Percentiles rank a stretch among this genome's conserved stretches.
Evolutionary conservation across 2,113 vertebrate species (phyloP).

Genomic region (Lipophrys pholis): DNA sequence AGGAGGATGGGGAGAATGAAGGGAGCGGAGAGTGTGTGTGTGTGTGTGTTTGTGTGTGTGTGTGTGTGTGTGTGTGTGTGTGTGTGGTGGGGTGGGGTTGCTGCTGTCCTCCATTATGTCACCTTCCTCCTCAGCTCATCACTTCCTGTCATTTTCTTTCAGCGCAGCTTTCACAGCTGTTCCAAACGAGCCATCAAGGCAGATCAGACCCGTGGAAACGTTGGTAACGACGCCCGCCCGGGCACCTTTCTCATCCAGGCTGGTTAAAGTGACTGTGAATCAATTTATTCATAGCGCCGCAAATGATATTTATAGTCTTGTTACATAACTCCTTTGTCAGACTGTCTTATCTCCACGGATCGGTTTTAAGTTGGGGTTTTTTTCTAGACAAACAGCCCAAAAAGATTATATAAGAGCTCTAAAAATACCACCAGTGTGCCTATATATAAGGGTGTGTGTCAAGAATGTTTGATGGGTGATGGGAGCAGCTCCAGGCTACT

Average conservation of each 20-base stretch:
- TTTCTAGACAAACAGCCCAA: constrained; percentile 41
- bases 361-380: constrained; percentile 34
- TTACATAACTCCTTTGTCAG: constrained; percentile 63
- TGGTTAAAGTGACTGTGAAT: constrained; percentile 24
- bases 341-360: constrained; percentile 49
- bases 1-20: constrained; percentile 27
- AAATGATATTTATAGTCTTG: constrained; percentile 57
- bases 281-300: constrained; percentile 60
- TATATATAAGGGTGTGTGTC: constrained; percentile 36
- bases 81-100: background rate
- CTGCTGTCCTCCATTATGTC: constrained; percentile 9
- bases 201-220: constrained; percentile 30
- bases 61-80: too few species aligned
- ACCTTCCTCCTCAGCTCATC: constrained; percentile 33
- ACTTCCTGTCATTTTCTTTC: constrained; percentile 29
- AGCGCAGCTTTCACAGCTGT: background rate
- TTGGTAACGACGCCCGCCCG: constrained; percentile 1
- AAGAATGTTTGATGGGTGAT: constrained; percentile 25
- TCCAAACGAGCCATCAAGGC: constrained; percentile 26
- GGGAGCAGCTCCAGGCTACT: constrained; percentile 31
- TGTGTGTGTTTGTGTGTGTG: too few species aligned
- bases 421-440: constrained; percentile 52
- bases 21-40: background rate
- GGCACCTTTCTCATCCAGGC: constrained; percentile 35
- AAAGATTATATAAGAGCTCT: constrained; percentile 60